Conservation (phyloP, 2,797 vertebrate species). For the Etheostoma nigrum region DNA sequence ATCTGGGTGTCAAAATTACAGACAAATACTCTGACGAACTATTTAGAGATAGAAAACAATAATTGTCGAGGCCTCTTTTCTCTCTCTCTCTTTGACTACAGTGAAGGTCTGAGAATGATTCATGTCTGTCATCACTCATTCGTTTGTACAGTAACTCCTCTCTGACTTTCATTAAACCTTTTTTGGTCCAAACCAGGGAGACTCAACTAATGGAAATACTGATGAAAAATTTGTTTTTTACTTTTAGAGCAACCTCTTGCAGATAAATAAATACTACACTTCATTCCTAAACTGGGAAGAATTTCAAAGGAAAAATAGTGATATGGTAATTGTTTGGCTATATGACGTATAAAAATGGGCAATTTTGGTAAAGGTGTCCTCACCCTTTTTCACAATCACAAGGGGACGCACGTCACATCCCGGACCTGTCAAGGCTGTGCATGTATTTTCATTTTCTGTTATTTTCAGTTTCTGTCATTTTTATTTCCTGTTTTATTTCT, state of each 20-base stretch:
- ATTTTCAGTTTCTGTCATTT: too few species aligned
- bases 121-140: conserved; percentile 8
- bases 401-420: neutral
- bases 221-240: neutral
- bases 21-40: neutral
- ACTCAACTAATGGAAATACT: neutral
- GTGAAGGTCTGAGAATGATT: conserved; percentile 25
- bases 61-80: neutral
- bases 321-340: neutral
- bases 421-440: too few species aligned
- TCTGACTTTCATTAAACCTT: neutral
- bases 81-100: conserved; percentile 32
- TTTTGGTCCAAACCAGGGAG: neutral
- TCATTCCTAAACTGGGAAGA: neutral
- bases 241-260: neutral
- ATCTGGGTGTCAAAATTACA: neutral
- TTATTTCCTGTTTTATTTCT: too few species aligned
- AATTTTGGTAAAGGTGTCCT: neutral
- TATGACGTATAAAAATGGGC: neutral
- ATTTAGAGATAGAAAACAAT: conserved; percentile 2
- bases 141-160: neutral
- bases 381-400: neutral
- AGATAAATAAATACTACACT: neutral
- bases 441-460: too few species aligned
- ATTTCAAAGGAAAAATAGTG: neutral